Evolutionary conservation across 2,113 vertebrate species (phyloP).

Genomic region (Asarcornis scutulata): DNA sequence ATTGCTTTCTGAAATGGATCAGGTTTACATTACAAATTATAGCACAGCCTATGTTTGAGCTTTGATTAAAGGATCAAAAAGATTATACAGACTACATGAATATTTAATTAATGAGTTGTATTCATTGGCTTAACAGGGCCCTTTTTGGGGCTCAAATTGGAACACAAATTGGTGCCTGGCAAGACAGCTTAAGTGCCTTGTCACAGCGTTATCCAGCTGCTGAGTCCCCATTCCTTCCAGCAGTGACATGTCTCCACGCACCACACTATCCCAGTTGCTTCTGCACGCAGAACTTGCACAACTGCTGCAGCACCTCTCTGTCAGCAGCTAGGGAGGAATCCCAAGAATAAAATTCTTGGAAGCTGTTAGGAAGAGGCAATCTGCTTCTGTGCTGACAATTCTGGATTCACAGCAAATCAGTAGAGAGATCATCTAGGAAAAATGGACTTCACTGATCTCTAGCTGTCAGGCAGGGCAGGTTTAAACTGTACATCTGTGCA

Average conservation of each 20-base stretch:
- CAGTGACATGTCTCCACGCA: neutral
- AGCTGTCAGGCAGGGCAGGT: neutral
- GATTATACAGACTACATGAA: neutral
- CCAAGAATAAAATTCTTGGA: neutral
- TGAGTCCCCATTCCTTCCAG: neutral
- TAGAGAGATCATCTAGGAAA: neutral
- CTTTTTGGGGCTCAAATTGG: neutral
- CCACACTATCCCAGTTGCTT: neutral
- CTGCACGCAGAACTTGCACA: neutral
- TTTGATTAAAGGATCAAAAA: slow-evolving; percentile 23
- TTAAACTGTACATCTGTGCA: neutral
- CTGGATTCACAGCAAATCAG: neutral
- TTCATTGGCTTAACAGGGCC: neutral
- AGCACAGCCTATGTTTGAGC: neutral
- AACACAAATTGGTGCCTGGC: neutral
- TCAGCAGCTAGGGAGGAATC: neutral
- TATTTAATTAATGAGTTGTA: neutral
- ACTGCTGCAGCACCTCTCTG: neutral
- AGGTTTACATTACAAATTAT: neutral
- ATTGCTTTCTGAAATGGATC: neutral
- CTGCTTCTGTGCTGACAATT: neutral
- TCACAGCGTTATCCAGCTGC: neutral
- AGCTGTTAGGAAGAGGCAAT: neutral
- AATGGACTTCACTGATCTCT: neutral
- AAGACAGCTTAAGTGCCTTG: neutral